These are phyloP conservation scores for Cinara cedri DNA, from an alignment of 2,888 invertebrate genomes.

Conservation along the genomic window DNA sequence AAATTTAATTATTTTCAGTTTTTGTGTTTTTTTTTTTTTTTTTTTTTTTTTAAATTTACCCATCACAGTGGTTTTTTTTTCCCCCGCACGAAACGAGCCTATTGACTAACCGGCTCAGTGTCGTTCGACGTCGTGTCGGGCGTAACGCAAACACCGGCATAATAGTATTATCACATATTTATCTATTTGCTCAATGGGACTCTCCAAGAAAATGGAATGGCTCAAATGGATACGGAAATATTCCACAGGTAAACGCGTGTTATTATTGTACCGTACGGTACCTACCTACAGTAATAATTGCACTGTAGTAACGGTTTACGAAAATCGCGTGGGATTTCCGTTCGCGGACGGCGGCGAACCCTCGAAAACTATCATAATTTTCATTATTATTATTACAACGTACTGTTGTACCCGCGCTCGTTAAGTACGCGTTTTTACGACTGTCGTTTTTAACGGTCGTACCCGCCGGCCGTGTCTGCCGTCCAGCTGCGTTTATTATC, in stretches of 20 bases:
- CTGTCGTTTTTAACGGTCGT: conserved; percentile 37
- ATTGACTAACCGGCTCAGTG: no score
- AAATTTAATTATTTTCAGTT: no score
- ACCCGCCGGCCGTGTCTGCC: background rate
- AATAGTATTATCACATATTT: no score
- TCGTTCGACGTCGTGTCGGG: background rate
- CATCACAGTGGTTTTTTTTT: background rate
- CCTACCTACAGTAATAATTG: no score
- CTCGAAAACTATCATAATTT: no score
- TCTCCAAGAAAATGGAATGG: conserved; percentile 48
- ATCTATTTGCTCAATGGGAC: conserved; percentile 23
- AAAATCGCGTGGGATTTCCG: background rate
- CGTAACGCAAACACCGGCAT: no score
- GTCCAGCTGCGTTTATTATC: conserved; percentile 18
- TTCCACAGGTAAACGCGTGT: conserved; percentile 48
- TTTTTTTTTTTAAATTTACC: background rate
- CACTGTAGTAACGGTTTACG: background rate
- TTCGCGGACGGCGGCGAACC: background rate
- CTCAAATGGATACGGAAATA: conserved; percentile 51
- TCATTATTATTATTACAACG: background rate
- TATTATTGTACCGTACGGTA: background rate
- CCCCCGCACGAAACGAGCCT: no score
- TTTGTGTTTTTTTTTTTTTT: background rate
- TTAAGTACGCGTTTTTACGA: conserved; percentile 22
- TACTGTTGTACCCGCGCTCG: background rate